These are phyloP conservation scores for Mormyrops boulengeri DNA, from an alignment of 2,797 vertebrate species.

Conservation along the genomic window DNA sequence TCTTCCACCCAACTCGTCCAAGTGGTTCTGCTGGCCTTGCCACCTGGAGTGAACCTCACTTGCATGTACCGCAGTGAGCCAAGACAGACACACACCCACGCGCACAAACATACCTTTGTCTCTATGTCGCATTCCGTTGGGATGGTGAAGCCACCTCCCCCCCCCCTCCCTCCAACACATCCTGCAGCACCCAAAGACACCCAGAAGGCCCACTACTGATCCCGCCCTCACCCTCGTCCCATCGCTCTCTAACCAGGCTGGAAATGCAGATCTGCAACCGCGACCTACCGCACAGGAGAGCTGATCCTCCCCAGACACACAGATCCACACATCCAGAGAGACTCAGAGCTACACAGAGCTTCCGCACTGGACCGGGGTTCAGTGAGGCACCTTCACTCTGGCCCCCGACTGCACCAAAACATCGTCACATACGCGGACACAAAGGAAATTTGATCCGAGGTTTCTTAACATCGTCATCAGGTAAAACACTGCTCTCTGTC, in stretches of 20 bases:
- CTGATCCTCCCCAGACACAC: not conserved
- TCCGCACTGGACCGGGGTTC: not conserved
- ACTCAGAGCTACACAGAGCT: not conserved
- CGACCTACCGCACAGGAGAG: not conserved
- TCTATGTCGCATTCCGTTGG: not conserved
- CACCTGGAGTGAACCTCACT: not conserved
- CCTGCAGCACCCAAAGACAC: not conserved
- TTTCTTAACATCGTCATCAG: not conserved
- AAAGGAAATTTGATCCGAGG: not conserved
- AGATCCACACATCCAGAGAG: not conserved
- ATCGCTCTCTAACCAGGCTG: not conserved
- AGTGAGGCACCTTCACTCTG: not conserved
- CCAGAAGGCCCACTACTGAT: not conserved
- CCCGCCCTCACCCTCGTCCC: not conserved
- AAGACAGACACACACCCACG: not conserved
- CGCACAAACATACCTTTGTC: not conserved
- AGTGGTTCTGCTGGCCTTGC: not conserved
- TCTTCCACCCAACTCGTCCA: not conserved
- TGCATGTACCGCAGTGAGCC: not conserved
- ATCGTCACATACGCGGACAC: not conserved
- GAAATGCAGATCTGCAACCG: not conserved
- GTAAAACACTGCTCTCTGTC: not conserved
- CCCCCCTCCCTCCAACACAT: not conserved
- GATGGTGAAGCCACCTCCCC: not conserved
- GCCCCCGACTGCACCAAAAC: not conserved